A percentile compares a stretch with the other conserved stretches of the same genome.
Evolutionary conservation across 2,888 invertebrate genomes (phyloP).

Genomic region (Pandemis corylana): DNA sequence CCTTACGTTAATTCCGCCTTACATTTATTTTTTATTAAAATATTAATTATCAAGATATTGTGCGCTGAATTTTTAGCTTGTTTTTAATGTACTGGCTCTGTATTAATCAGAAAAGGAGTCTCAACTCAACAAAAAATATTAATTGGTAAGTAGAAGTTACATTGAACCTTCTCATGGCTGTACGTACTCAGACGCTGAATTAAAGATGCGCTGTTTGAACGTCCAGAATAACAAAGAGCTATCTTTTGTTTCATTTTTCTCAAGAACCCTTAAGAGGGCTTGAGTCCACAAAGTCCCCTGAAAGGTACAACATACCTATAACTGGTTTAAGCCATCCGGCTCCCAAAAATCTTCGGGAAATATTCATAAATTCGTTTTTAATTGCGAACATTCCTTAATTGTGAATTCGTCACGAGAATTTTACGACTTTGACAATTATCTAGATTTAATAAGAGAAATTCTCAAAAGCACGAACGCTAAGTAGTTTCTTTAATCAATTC

Average conservation of each 20-base stretch:
- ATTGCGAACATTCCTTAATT: slow-evolving; percentile 17
- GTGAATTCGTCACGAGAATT: slow-evolving; percentile 15
- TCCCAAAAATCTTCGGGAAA: background rate
- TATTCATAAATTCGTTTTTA: slow-evolving; percentile 18
- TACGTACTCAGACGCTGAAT: background rate
- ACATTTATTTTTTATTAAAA: slow-evolving; percentile 9
- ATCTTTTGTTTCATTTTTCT: slow-evolving; percentile 39
- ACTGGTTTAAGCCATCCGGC: slow-evolving; percentile 6
- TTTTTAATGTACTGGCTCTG: background rate
- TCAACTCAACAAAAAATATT: background rate
- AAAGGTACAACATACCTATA: slow-evolving; percentile 15
- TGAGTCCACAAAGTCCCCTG: slow-evolving; percentile 7
- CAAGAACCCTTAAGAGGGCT: slow-evolving; percentile 26
- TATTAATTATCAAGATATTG: slow-evolving; percentile 10
- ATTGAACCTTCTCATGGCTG: background rate
- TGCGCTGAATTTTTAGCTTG: background rate
- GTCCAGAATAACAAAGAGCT: slow-evolving; percentile 18
- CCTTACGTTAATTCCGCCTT: slow-evolving; percentile 3
- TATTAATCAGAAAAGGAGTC: background rate
- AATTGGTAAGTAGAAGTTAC: background rate
- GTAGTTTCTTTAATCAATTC: slow-evolving; percentile 2
- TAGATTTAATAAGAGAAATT: slow-evolving; percentile 9
- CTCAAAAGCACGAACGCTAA: background rate
- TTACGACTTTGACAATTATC: slow-evolving; percentile 10
- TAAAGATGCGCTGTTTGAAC: slow-evolving; percentile 8